A percentile compares a stretch with the other conserved stretches of the same genome.
Conservation (phyloP, 2,888 invertebrate species). For the Drosophila mulleri region DNA sequence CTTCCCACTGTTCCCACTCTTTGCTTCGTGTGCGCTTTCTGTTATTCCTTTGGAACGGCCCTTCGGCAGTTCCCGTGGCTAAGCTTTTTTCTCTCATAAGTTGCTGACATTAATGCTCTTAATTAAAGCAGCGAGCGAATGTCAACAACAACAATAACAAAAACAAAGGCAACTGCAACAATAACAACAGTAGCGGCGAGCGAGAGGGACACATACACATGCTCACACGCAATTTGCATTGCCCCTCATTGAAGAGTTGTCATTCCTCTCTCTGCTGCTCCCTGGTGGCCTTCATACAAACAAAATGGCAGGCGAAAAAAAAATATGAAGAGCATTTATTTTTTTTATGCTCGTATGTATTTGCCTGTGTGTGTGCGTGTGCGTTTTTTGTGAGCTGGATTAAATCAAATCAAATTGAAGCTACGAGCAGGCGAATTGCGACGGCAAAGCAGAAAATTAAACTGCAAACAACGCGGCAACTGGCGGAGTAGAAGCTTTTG, state of each 20-base stretch:
- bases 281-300: constrained; percentile 40
- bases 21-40: constrained; percentile 26
- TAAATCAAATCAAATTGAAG: constrained; percentile 76
- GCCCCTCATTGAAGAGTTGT: constrained; percentile 24
- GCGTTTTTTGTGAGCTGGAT: constrained; percentile 43
- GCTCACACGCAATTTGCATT: constrained; percentile 57
- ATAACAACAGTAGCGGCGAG: constrained; percentile 24
- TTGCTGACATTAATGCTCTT: constrained; percentile 78
- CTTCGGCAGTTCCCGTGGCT: constrained; percentile 7
- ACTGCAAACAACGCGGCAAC: constrained; percentile 47
- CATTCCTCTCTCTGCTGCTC: constrained; percentile 25
- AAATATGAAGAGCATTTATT: constrained; percentile 42
- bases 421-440: constrained; percentile 54
- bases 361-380: constrained; percentile 2
- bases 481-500: constrained; percentile 63
- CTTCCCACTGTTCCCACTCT: background rate
- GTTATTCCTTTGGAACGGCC: constrained; percentile 21
- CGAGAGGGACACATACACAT: constrained; percentile 30
- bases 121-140: constrained; percentile 73
- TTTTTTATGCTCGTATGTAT: constrained; percentile 33
- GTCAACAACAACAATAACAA: constrained; percentile 53
- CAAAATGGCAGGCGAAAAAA: constrained; percentile 53
- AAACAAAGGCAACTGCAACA: constrained; percentile 14
- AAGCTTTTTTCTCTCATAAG: constrained; percentile 60
- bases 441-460: constrained; percentile 73